These are phyloP conservation scores for Stegana nigrithorax DNA, from an alignment of 2,888 invertebrate genomes.

Conservation along the genomic window DNA sequence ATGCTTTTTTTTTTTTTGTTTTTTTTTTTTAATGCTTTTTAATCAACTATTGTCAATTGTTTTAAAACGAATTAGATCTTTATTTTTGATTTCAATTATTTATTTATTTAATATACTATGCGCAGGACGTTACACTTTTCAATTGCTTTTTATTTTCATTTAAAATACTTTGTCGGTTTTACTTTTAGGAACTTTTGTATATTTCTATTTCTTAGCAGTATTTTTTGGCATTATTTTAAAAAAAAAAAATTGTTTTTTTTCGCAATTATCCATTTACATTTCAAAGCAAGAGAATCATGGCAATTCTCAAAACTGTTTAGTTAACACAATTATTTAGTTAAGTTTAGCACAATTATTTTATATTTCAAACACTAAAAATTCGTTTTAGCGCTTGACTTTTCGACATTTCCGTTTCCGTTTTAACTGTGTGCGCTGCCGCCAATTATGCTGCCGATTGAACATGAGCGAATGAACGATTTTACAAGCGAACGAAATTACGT, in stretches of 20 bases:
- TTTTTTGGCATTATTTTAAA: constrained; percentile 1
- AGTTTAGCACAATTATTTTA: too few species aligned
- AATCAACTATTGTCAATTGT: constrained; percentile 22
- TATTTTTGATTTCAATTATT: constrained; percentile 2
- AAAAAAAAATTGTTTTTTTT: constrained; percentile 17
- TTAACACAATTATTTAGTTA: too few species aligned
- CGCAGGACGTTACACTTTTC: constrained; percentile 37
- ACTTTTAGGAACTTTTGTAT: constrained; percentile 36
- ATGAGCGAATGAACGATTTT: too few species aligned
- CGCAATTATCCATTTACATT: constrained; percentile 4
- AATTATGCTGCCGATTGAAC: neutral
- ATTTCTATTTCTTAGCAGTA: neutral
- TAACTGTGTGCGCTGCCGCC: constrained; percentile 3
- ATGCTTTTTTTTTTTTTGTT: constrained; percentile 21
- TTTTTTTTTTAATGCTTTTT: constrained; percentile 13
- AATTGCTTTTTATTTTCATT: constrained; percentile 31
- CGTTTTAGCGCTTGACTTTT: neutral
- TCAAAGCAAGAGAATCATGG: neutral
- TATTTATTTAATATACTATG: too few species aligned
- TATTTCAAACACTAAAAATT: too few species aligned
- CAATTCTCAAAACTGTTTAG: too few species aligned
- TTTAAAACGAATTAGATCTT: constrained; percentile 3
- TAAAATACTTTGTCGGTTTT: too few species aligned
- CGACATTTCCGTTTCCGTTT: constrained; percentile 10
- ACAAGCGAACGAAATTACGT: neutral